A percentile compares a stretch with the other conserved stretches of the same genome.
Evolutionary conservation across 2,888 invertebrate species (phyloP).

Genomic region (Chrysotoxum bicinctum): DNA sequence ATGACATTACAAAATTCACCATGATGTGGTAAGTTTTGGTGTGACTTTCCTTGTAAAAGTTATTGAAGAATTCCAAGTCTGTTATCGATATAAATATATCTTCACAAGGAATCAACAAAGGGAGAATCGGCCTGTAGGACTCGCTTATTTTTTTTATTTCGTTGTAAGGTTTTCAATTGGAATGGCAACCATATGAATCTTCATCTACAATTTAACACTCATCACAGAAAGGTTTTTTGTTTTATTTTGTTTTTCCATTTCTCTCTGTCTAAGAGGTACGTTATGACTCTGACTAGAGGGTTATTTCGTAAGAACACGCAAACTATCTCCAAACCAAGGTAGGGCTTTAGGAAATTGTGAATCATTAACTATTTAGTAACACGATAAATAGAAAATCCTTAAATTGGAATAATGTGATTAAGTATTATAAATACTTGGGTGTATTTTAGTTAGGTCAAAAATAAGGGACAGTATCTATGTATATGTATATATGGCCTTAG

Average conservation of each 20-base stretch:
- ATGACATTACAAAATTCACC: no score
- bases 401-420: conserved; percentile 56
- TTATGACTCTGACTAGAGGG: conserved; percentile 15
- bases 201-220: conserved; percentile 37
- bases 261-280: not conserved
- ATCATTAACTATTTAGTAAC: conserved; percentile 66
- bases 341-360: conserved; percentile 65
- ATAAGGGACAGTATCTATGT: not conserved
- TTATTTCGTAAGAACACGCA: conserved; percentile 59
- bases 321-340: conserved; percentile 50
- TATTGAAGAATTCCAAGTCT: no score
- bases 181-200: conserved; percentile 10
- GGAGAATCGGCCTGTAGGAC: no score
- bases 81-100: no score
- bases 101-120: no score
- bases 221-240: conserved; percentile 43
- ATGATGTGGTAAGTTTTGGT: no score
- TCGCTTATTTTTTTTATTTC: not conserved
- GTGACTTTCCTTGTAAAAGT: no score
- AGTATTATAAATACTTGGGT: conserved; percentile 22
- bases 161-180: not conserved
- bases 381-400: conserved; percentile 46
- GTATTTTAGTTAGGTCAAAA: not conserved
- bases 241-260: not conserved
- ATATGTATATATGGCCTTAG: no score